Evolutionary conservation across 1,140 invertebrate genomes (phyloP), one percentile per base, ranked within the genome.

Genomic region (Platyscapa corneri): DNA sequence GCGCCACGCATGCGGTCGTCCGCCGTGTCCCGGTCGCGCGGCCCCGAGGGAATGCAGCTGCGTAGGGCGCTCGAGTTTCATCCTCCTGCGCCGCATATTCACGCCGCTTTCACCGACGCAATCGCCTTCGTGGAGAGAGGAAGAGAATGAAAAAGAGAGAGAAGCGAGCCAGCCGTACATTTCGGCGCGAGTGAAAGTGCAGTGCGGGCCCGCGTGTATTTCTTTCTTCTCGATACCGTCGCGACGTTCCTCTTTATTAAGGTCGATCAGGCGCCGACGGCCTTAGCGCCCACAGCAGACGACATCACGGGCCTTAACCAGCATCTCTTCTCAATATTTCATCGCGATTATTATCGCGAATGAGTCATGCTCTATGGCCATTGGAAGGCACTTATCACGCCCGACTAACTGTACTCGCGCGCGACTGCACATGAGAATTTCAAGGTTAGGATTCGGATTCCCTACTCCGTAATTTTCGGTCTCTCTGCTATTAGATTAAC

Each of bases 31-130:
- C 70, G 27, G 39, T 75, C 39, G 46, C 70, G 70, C 74, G 27
- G 39, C 46, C 30, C 1, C 46, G 14, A 20, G 5, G 8, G 76
- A 78, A 39, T 72, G 67, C 67, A 72, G 70, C 27, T 42, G 37
- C 37, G 23, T 37, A 37, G 32, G 67, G 34, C 67, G 39, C 34
- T 67, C 60, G 56, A 80, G 60, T 80, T 80, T 80, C 78, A 65
- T 80, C 78, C 60, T 80, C 56, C 32, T 27, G 46, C 8, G 8
- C 37, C 64, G 64, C 14, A 65, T 46, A 32, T 42, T 46, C 39
- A 16, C 23, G 42, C 42, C 42, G 27, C 74, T 32, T 34, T 67
- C 30, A 67, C 65, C 65, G 65, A 67, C 49, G 65, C 30, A 18
- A 10, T 16, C 16, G 18, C 49, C 8, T 7, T 46, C 42, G 42